Evolutionary conservation across 2,113 vertebrate species (phyloP).

Genomic region (Lepisosteus oculatus): DNA sequence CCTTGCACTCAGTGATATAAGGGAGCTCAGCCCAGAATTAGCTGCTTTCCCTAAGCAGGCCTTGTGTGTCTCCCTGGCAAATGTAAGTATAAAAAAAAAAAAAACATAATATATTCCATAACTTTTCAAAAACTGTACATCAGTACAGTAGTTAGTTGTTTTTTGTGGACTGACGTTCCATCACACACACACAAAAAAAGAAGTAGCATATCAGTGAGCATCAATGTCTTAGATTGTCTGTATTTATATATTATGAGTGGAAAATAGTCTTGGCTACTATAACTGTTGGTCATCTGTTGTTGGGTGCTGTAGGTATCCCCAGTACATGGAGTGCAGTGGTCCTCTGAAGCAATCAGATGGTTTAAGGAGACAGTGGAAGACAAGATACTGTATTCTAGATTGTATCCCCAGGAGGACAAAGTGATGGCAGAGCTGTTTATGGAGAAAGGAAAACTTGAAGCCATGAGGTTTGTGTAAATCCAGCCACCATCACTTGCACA

Average conservation of each 20-base stretch:
- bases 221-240: neutral
- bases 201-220: neutral
- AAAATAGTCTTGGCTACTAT: neutral
- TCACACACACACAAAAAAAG: neutral
- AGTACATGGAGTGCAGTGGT: conserved; percentile 53
- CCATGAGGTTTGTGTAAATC: conserved; percentile 56
- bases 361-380: conserved; percentile 54
- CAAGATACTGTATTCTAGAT: conserved; percentile 57
- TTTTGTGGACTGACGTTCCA: neutral
- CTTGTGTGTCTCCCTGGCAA: conserved; percentile 57
- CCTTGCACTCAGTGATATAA: conserved; percentile 50
- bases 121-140: no score
- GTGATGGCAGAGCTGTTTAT: conserved; percentile 60
- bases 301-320: conserved; percentile 52
- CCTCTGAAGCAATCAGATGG: conserved; percentile 57
- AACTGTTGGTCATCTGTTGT: neutral
- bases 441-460: conserved; percentile 63
- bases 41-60: conserved; percentile 51
- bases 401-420: conserved; percentile 43
- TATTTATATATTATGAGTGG: neutral
- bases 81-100: conserved; percentile 40
- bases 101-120: no score
- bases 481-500: no score
- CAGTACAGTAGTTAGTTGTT: no score
- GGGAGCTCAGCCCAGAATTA: conserved; percentile 44